These are phyloP conservation scores for Nyctalus aviator DNA, from an alignment of 2,797 vertebrate genomes.

Conservation along the genomic window DNA sequence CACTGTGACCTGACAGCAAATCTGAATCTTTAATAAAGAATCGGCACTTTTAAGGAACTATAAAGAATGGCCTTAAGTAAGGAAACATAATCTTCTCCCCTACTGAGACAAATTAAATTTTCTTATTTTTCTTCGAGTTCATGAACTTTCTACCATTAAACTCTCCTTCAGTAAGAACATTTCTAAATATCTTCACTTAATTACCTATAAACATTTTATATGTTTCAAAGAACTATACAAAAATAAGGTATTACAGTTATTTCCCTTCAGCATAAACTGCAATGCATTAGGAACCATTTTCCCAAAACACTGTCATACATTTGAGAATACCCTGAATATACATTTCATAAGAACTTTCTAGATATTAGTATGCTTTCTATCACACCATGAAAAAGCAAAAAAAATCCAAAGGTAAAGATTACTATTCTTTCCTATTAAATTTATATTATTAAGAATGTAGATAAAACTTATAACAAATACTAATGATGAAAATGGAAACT, in stretches of 20 bases:
- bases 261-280: background rate
- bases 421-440: background rate
- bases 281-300: background rate
- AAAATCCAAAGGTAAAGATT: background rate
- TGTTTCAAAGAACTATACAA: conserved; percentile 26
- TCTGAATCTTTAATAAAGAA: conserved; percentile 22
- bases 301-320: background rate
- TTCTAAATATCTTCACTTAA: conserved; percentile 35
- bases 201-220: conserved; percentile 11
- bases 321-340: background rate
- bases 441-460: background rate
- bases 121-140: conserved; percentile 60
- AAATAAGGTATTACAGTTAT: background rate
- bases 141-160: conserved; percentile 57
- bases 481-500: conserved; percentile 38
- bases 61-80: background rate
- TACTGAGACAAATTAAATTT: conserved; percentile 56
- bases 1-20: background rate
- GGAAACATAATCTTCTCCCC: conserved; percentile 46
- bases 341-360: background rate
- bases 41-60: background rate
- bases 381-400: background rate
- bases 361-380: background rate
- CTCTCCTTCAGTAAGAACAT: conserved; percentile 20
- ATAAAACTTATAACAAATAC: conserved; percentile 32